Evolutionary conservation across 2,113 vertebrate species (phyloP).

Genomic region (Cisticola juncidis): DNA sequence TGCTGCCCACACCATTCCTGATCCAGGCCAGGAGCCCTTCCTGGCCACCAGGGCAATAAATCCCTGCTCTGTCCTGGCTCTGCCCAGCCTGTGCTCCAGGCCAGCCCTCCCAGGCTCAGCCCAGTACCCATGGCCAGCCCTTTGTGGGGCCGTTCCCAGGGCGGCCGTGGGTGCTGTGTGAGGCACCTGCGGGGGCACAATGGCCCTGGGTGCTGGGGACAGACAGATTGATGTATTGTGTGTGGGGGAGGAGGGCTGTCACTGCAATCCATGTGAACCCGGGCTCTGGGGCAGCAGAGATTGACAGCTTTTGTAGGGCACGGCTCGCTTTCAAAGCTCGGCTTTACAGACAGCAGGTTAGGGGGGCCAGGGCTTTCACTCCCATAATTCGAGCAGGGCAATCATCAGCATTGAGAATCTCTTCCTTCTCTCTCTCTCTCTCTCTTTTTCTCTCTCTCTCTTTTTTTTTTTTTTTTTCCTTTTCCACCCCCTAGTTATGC

Average conservation of each 20-base stretch:
- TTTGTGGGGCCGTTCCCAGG: slow-evolving; percentile 89
- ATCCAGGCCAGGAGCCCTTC: too few species aligned
- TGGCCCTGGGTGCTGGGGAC: slow-evolving; percentile 90
- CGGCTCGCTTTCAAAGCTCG: slow-evolving; percentile 91
- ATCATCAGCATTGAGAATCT: slow-evolving; percentile 81
- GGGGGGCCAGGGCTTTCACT: slow-evolving; percentile 82
- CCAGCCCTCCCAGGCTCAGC: too few species aligned
- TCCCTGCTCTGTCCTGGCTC: background rate
- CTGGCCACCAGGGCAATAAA: background rate
- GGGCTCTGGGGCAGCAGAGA: slow-evolving; percentile 91
- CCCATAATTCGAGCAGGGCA: slow-evolving; percentile 82
- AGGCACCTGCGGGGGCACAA: slow-evolving; percentile 97
- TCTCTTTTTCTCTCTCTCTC: background rate
- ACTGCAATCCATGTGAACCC: slow-evolving; percentile 98
- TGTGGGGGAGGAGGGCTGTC: slow-evolving; percentile 91
- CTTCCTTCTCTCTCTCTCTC: slow-evolving; percentile 44
- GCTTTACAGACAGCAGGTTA: slow-evolving; percentile 97
- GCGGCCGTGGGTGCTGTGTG: slow-evolving; percentile 89
- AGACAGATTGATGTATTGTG: slow-evolving; percentile 99
- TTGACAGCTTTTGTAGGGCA: slow-evolving; percentile 98
- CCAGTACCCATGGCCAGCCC: slow-evolving; percentile 57
- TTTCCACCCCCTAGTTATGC: slow-evolving; percentile 88
- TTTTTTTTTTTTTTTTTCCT: slow-evolving; percentile 21
- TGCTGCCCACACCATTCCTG: too few species aligned
- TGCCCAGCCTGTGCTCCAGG: background rate